Percentiles rank a stretch among this genome's conserved stretches.
Conservation (phyloP, 2,888 invertebrate species). For the Busseola fusca region DNA sequence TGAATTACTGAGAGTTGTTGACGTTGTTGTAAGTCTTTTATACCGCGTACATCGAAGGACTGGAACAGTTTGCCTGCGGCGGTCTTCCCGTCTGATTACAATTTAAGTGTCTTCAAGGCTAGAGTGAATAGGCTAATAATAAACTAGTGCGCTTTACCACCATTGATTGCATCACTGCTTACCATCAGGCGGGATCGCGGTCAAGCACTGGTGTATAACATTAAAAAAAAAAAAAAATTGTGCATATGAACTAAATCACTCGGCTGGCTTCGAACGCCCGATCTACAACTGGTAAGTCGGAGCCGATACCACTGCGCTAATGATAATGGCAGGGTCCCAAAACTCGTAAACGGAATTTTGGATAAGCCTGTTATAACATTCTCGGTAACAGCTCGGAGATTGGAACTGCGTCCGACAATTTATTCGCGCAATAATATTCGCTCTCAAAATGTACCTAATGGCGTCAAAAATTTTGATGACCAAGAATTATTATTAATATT, state of each 20-base stretch:
- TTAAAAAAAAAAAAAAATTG: too few species aligned
- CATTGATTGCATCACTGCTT: too few species aligned
- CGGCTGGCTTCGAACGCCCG: neutral
- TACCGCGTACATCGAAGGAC: too few species aligned
- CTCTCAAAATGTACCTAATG: constrained; percentile 7
- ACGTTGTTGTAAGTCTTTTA: too few species aligned
- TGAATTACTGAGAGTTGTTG: neutral
- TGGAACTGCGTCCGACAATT: constrained; percentile 11
- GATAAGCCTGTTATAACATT: constrained; percentile 24
- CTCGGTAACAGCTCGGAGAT: neutral
- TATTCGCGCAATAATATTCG: neutral
- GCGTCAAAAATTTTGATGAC: constrained; percentile 24
- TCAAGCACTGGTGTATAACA: too few species aligned
- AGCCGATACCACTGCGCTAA: neutral
- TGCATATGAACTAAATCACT: too few species aligned
- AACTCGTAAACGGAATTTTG: neutral
- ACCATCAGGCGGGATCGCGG: too few species aligned
- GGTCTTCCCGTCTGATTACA: too few species aligned
- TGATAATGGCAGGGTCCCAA: neutral
- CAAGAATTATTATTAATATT: constrained; percentile 23
- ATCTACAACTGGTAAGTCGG: neutral
- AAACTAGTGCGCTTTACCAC: too few species aligned
- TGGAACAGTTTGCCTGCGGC: too few species aligned
- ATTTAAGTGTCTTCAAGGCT: too few species aligned
- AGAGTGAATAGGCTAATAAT: too few species aligned